Conservation (phyloP, 2,797 vertebrate species). For the Simalia tracyae region DNA sequence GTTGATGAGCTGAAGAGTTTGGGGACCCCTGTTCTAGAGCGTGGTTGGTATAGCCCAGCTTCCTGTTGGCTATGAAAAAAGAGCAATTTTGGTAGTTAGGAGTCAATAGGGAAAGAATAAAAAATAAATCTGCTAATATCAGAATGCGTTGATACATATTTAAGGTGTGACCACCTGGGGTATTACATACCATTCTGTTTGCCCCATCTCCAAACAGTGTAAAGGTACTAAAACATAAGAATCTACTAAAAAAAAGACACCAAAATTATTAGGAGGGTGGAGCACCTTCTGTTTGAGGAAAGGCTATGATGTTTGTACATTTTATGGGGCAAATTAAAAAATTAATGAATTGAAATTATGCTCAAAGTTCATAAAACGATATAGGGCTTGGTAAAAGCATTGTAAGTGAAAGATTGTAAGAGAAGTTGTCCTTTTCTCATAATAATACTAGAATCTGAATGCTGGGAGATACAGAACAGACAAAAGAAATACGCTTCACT, state of each 20-base stretch:
- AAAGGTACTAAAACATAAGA: background rate
- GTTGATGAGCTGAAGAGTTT: background rate
- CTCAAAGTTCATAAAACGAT: background rate
- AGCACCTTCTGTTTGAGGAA: background rate
- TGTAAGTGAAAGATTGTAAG: background rate
- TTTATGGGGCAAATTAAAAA: background rate
- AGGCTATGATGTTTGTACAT: background rate
- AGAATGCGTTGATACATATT: background rate
- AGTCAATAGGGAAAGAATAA: background rate
- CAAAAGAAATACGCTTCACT: background rate
- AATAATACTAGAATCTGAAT: background rate
- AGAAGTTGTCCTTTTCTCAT: background rate
- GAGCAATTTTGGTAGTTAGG: background rate
- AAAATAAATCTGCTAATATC: background rate
- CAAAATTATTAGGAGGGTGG: background rate
- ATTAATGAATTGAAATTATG: background rate
- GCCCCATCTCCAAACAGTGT: background rate
- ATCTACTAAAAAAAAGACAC: background rate
- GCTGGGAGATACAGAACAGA: background rate
- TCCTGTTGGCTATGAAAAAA: background rate
- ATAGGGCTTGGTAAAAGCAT: background rate
- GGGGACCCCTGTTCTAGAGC: background rate
- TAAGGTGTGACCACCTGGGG: background rate
- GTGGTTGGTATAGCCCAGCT: background rate
- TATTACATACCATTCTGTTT: background rate